A percentile compares a stretch with the other conserved stretches of the same genome.
phyloP scores from a whole-genome alignment of 2,797 vertebrate genomes.

The Phalanger gymnotis region DNA sequence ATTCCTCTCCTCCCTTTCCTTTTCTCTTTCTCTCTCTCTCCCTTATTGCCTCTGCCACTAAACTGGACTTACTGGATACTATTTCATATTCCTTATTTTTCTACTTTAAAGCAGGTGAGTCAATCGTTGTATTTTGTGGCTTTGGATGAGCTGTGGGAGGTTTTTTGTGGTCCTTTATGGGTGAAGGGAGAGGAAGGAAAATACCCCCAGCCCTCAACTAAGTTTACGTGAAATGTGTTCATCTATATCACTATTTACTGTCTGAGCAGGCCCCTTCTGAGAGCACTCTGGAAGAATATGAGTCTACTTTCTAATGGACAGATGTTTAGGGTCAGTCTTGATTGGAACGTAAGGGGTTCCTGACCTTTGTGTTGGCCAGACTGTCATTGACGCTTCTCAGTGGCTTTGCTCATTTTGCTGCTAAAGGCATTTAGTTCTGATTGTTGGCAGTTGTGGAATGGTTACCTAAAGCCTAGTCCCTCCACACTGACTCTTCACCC shows the following conservation, averaged over 20 bases:
- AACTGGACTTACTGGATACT: background rate
- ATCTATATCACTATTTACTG: background rate
- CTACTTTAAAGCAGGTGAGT: background rate
- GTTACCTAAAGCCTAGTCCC: background rate
- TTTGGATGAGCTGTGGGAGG: background rate
- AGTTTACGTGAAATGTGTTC: background rate
- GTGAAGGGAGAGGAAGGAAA: background rate
- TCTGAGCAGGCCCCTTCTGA: background rate
- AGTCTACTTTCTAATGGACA: background rate
- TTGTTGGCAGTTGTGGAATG: background rate
- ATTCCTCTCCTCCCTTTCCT: too few species aligned
- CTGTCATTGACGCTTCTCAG: background rate
- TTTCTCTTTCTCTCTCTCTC: fast-evolving
- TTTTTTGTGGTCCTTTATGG: background rate
- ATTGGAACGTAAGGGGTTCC: background rate
- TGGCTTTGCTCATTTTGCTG: background rate
- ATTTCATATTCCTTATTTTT: background rate
- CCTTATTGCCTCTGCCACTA: background rate
- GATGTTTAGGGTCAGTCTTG: background rate
- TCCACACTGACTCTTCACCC: background rate
- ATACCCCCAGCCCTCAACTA: background rate
- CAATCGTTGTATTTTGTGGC: background rate
- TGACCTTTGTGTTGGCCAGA: background rate
- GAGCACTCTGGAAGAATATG: background rate
- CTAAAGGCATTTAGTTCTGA: background rate